Conservation (phyloP, 2,888 invertebrate species). For the Pachymerium ferrugineum region DNA sequence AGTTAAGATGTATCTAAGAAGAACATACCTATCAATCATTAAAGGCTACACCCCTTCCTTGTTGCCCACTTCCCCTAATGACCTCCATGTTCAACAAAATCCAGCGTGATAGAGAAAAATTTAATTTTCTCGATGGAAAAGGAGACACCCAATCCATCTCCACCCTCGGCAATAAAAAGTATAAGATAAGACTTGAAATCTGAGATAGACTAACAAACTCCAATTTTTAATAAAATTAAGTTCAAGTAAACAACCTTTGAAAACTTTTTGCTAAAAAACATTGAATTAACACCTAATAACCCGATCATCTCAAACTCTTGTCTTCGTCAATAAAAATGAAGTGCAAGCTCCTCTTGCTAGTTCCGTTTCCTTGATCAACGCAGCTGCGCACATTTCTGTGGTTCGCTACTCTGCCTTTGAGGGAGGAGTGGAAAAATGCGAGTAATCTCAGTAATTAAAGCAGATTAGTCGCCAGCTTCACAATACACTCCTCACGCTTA, state of each 20-base stretch:
- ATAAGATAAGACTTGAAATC: background rate
- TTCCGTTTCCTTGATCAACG: background rate
- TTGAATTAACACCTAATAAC: background rate
- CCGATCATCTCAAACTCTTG: background rate
- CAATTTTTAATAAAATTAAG: background rate
- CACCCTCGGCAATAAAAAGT: background rate
- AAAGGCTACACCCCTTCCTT: constrained; percentile 3
- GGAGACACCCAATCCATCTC: background rate
- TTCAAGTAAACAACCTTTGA: background rate
- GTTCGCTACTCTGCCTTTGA: background rate
- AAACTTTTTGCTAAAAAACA: background rate
- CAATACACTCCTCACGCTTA: background rate
- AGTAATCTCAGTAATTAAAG: constrained; percentile 8
- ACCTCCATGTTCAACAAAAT: constrained; percentile 8
- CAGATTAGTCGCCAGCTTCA: constrained; percentile 13
- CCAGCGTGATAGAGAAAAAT: background rate
- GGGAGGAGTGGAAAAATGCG: constrained; percentile 1
- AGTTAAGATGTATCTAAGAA: constrained; percentile 8
- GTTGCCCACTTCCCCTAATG: constrained; percentile 13
- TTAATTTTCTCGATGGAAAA: constrained; percentile 4
- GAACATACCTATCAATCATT: constrained; percentile 8
- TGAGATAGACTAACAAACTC: background rate
- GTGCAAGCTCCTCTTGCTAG: background rate
- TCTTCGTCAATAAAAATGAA: background rate
- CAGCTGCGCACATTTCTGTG: constrained; percentile 9